Evolutionary conservation across 2,797 vertebrate species (phyloP), one percentile per base, ranked within the genome.

Genomic region (Ctenochaetus hawaiiensis): DNA sequence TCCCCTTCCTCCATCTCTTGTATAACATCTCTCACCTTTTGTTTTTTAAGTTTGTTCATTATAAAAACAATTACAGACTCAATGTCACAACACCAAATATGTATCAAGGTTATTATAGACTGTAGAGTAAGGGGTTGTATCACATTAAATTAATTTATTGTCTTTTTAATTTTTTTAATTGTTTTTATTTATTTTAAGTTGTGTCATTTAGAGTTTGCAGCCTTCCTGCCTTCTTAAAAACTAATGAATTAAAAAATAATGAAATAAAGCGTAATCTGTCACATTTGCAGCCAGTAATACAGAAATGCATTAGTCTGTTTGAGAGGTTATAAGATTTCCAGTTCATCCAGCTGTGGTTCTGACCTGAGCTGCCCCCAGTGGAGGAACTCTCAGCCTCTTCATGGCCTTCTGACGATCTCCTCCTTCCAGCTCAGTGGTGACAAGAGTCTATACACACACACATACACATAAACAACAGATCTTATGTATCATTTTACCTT

Each of bases 331-430:
- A 34, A 34, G 30, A 3, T 34, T 34, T 34, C 3, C 30, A 34
- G 30, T 34, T 34, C 30, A 34, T 34, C 30, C 6, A 34, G 6
- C 30, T 67, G 54, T 30, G 39, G 2, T 9, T 49, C 77, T 83
- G 76, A 99, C 98, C 96, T 99, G 98, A 86, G 98, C 98, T 81
- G 98, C 98, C 91, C 98, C 98, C 71, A 99, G 94, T 4, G 98
- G 98, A 69, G 98, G 98, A 0, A 99, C 98, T 85, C 98, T 96
- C 70, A 99, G 94, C 67, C 98, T 96, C 90, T 99, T 99, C 98
- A 99, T 99, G 80, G 98, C 98, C 91, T 95, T 99, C 94, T 99
- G 98, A 81, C 98, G 94, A 91, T 99, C 98, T 8, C 98, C 98
- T 51, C 97, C 97, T 90, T 99, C 98, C 91, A 99, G 86, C 92